Evolutionary conservation across 2,113 vertebrate genomes (phyloP).

Genomic region (Osmerus mordax): DNA sequence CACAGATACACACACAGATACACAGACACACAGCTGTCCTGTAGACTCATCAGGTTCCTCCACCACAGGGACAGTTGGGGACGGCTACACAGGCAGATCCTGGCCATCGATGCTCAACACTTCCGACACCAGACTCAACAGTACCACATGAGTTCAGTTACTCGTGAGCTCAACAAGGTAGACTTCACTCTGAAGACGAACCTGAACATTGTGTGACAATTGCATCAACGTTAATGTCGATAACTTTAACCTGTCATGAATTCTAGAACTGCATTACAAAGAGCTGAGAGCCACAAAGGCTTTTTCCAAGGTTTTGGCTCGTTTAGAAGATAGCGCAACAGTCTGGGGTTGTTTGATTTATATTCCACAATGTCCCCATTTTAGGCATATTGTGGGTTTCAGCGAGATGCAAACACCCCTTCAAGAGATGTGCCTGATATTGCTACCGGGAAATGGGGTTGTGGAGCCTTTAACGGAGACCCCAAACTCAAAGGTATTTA

Average conservation of each 20-base stretch:
- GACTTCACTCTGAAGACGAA: neutral
- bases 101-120: conserved; percentile 66
- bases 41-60: neutral
- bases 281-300: neutral
- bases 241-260: neutral
- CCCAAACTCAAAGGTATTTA: conserved; percentile 68
- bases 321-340: neutral
- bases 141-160: conserved; percentile 29
- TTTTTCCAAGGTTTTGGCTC: neutral
- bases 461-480: conserved; percentile 70
- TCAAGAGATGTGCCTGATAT: conserved; percentile 37
- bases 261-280: neutral
- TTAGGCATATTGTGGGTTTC: conserved; percentile 71
- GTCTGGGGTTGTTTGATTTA: no score
- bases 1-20: neutral
- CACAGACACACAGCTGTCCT: neutral
- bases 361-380: neutral
- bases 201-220: no score
- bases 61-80: conserved; percentile 58
- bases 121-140: conserved; percentile 49
- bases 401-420: rapidly evolving
- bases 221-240: no score
- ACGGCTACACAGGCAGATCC: conserved; percentile 55
- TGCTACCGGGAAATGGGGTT: conserved; percentile 75
- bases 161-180: conserved; percentile 70